These are phyloP conservation scores for Nanger granti DNA, from an alignment of 2,113 vertebrate genomes.

Conservation along the genomic window DNA sequence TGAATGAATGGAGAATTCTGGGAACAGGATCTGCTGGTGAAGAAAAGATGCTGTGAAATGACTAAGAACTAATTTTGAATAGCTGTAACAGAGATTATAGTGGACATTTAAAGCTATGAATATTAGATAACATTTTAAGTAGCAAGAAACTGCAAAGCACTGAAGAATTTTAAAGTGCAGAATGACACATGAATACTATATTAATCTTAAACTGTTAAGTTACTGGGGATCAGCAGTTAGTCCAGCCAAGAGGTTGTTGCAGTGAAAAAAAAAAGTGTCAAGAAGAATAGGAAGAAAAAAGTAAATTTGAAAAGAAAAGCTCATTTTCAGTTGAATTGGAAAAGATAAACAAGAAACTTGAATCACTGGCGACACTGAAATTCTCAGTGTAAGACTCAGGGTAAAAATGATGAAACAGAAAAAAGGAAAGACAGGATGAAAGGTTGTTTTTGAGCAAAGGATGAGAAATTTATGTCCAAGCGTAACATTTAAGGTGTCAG, in stretches of 20 bases:
- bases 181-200: background rate
- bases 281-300: background rate
- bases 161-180: slow-evolving; percentile 38
- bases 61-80: slow-evolving; percentile 18
- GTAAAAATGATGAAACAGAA: background rate
- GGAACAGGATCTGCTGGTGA: background rate
- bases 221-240: no score
- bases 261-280: background rate
- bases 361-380: background rate
- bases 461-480: background rate
- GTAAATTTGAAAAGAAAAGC: background rate
- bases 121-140: slow-evolving; percentile 39
- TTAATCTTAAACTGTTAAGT: no score
- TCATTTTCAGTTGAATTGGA: background rate
- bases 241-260: no score
- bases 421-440: background rate
- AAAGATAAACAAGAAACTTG: background rate
- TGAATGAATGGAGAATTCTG: background rate
- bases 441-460: background rate
- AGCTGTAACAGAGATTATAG: background rate
- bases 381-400: background rate
- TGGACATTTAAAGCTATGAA: slow-evolving; percentile 1
- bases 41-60: background rate
- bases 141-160: background rate
- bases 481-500: background rate